Evolutionary conservation across 2,888 invertebrate genomes (phyloP).

Genomic region (Pachymerium ferrugineum): DNA sequence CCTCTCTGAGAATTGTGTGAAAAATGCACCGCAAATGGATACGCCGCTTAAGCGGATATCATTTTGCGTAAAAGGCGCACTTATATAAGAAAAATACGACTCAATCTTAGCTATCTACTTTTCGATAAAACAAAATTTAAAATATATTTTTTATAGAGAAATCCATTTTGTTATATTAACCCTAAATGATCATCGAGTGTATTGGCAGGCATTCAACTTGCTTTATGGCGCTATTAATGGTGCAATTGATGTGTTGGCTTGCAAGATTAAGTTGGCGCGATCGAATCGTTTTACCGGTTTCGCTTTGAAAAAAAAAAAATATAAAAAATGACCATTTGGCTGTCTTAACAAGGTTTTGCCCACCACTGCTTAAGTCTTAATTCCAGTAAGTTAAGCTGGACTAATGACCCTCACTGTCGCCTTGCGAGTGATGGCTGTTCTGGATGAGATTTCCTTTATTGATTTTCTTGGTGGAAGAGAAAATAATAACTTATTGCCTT

Average conservation of each 20-base stretch:
- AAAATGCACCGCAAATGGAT: not conserved
- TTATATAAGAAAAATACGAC: no score
- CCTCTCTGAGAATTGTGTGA: conserved; percentile 5
- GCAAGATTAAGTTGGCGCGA: no score
- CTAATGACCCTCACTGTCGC: conserved; percentile 1
- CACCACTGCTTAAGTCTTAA: not conserved
- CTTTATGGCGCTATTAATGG: not conserved
- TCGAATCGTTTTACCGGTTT: no score
- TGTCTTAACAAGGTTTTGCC: not conserved
- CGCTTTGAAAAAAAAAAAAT: not conserved
- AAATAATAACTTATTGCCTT: not conserved
- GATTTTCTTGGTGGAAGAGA: not conserved
- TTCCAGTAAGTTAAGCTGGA: not conserved
- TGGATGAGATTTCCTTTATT: not conserved
- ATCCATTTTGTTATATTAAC: not conserved
- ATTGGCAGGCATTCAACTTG: not conserved
- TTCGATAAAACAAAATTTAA: no score
- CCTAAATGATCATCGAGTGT: not conserved
- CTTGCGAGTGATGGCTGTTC: not conserved
- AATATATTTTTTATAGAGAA: no score
- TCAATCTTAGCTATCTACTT: not conserved
- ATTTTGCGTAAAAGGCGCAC: not conserved
- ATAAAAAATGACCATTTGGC: not conserved
- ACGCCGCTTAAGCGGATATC: conserved; percentile 9
- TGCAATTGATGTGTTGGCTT: not conserved